Base-by-base conservation (phyloP, 2,888 invertebrate species). In the Chrysolina americana region DNA sequence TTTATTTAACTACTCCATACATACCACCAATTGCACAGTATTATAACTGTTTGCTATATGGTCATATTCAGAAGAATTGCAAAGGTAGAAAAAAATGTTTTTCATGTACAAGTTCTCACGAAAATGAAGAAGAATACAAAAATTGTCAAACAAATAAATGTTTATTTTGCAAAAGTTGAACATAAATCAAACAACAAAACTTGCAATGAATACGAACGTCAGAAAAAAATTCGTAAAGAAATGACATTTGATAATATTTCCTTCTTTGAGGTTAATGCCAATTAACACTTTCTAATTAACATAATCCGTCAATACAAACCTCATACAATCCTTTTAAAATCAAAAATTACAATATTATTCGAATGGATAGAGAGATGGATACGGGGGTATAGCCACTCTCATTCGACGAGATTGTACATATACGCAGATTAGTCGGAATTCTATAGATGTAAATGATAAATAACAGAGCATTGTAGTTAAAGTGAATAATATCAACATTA, bases 171-270 rank as follows among this genome's bases (percentile, higher is more conserved):
- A 23, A 50, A 15, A 47, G 28, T n/a, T 11, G 44, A 47, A 19
- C 28, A 50, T 23, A 66, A 48, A 48, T 23, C 65, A 15, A 65
- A 65, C 6, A 48, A 47, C 11, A 47, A 15, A 65, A n/a, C 13
- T 17, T 66, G 65, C 13, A 23, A 15, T 36, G 50, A 66, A 66
- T 66, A 36, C 17, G 50, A 66, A 23, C n/a, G 65, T 2, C 65
- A 66, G n/a, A 66, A 66, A 13, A 48, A 48, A n/a, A 66, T 66
- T 11, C 9, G 48, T 2, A 48, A 50, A 50, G 5, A 28, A 65
- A 65, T 36, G 65, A 65, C 48, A 28, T 48, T 65, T 28, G 28
- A 50, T 4, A 65, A 65, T 36, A 28, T 65, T 10, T 28, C 65
- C n/a, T 65, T 28, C 28, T 47, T n/a, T 28, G 65, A 47, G 15